Evolutionary conservation across 2,888 invertebrate species (phyloP).

Genomic region (Corbicula japonica): DNA sequence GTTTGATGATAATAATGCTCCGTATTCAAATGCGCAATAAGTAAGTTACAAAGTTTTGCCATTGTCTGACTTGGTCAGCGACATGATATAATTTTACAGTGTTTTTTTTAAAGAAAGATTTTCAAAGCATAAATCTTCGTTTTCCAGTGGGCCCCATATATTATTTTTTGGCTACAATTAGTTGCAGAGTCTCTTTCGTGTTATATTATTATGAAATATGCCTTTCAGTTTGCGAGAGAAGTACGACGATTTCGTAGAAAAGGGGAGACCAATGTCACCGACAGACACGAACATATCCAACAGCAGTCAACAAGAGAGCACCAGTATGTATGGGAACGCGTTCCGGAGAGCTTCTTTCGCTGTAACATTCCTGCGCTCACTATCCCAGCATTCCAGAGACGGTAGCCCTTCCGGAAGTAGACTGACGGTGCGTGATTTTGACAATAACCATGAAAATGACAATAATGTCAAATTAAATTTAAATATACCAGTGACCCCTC

Average conservation of each 20-base stretch:
- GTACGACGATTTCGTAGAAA: slow-evolving; percentile 53
- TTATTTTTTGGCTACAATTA: too few species aligned
- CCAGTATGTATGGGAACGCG: slow-evolving; percentile 73
- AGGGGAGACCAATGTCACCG: slow-evolving; percentile 70
- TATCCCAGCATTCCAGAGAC: slow-evolving; percentile 58
- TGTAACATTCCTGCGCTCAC: slow-evolving; percentile 64
- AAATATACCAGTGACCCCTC: too few species aligned
- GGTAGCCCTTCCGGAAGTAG: slow-evolving; percentile 51
- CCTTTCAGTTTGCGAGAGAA: slow-evolving; percentile 68
- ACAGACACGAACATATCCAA: slow-evolving; percentile 70
- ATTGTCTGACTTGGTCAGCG: too few species aligned
- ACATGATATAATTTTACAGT: too few species aligned
- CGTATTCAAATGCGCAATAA: too few species aligned
- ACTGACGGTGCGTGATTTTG: slow-evolving; percentile 34
- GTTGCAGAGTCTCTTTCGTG: too few species aligned
- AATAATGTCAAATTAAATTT: slow-evolving; percentile 3
- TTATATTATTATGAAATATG: neutral
- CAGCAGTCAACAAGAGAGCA: slow-evolving; percentile 61
- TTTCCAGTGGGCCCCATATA: too few species aligned
- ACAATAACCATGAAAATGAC: slow-evolving; percentile 23
- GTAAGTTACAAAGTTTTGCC: too few species aligned
- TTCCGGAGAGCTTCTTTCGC: slow-evolving; percentile 71
- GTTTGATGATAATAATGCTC: too few species aligned
- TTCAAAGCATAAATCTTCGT: too few species aligned
- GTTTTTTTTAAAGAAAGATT: too few species aligned